Percentiles rank a stretch among this genome's conserved stretches.
Conservation (phyloP, 2,113 vertebrate genomes). For the Anoura caudifer region DNA sequence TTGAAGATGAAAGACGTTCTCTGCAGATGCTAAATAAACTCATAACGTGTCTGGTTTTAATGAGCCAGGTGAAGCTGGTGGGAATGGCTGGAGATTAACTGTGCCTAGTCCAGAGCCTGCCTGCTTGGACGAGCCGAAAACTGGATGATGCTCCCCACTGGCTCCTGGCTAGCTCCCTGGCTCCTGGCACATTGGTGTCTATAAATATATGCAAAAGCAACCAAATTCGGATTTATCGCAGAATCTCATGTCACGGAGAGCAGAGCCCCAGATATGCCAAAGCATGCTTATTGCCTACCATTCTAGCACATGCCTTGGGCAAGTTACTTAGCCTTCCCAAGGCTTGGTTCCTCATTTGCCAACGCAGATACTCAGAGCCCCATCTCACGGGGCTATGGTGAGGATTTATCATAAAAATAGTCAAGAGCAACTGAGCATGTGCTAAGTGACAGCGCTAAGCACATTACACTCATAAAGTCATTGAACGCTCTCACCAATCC, state of each 20-base stretch:
- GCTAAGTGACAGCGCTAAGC: background rate
- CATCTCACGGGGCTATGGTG: accelerated
- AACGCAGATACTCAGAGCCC: background rate
- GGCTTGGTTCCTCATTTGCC: background rate
- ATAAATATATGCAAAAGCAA: background rate
- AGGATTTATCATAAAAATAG: background rate
- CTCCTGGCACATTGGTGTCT: background rate
- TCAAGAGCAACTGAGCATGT: background rate
- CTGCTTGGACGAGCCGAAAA: background rate
- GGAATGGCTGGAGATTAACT: slow-evolving; percentile 60
- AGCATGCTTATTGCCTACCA: background rate
- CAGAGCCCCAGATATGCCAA: background rate
- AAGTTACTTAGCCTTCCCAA: background rate
- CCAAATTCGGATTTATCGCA: background rate
- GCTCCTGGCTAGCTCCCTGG: background rate
- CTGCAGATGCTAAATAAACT: slow-evolving; percentile 64
- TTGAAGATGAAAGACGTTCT: slow-evolving; percentile 75
- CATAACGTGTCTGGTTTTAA: slow-evolving; percentile 69
- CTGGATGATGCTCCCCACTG: background rate
- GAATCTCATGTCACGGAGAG: background rate
- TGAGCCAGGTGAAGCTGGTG: slow-evolving; percentile 68
- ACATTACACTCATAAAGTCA: background rate
- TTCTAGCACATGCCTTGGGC: background rate
- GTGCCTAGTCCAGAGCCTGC: slow-evolving; percentile 51
- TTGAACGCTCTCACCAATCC: background rate